These are phyloP conservation scores for Chlamydotis undulata DNA, from an alignment of 2,113 vertebrate species.

Conservation along the genomic window DNA sequence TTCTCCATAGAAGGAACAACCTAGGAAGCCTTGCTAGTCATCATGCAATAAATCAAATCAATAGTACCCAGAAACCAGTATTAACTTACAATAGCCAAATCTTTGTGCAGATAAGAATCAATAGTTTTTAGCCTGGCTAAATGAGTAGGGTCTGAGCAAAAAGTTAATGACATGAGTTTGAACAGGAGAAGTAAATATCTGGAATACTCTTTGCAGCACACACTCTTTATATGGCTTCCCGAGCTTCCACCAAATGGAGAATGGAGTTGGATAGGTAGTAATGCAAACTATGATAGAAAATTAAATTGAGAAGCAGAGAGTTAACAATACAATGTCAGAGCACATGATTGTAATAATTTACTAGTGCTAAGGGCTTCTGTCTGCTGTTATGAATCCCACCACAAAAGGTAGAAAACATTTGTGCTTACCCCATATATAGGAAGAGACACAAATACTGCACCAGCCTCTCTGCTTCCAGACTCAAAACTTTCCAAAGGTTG, in stretches of 20 bases:
- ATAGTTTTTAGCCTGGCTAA: background rate
- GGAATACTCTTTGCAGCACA: background rate
- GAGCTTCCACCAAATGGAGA: background rate
- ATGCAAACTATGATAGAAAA: background rate
- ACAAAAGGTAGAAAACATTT: background rate
- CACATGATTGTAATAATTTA: background rate
- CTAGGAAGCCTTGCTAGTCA: background rate
- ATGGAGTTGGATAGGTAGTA: background rate
- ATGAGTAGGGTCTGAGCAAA: background rate
- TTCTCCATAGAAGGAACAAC: background rate
- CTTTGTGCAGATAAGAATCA: background rate
- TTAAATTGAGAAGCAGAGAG: slow-evolving; percentile 26
- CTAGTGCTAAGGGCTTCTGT: background rate
- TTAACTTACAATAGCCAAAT: background rate
- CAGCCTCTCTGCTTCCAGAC: slow-evolving; percentile 55
- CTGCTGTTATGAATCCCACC: background rate
- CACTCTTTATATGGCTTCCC: background rate
- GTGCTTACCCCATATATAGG: slow-evolving; percentile 72
- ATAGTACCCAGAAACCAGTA: background rate
- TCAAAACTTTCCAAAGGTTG: slow-evolving; percentile 42
- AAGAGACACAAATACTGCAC: slow-evolving; percentile 68
- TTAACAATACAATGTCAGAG: background rate
- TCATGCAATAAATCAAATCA: background rate
- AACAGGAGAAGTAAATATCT: background rate
- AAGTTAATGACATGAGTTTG: background rate